Percentiles rank a stretch among this genome's conserved stretches.
These are phyloP conservation scores for Labeo calbasu DNA, from an alignment of 2,797 vertebrate genomes.

Conservation along the genomic window DNA sequence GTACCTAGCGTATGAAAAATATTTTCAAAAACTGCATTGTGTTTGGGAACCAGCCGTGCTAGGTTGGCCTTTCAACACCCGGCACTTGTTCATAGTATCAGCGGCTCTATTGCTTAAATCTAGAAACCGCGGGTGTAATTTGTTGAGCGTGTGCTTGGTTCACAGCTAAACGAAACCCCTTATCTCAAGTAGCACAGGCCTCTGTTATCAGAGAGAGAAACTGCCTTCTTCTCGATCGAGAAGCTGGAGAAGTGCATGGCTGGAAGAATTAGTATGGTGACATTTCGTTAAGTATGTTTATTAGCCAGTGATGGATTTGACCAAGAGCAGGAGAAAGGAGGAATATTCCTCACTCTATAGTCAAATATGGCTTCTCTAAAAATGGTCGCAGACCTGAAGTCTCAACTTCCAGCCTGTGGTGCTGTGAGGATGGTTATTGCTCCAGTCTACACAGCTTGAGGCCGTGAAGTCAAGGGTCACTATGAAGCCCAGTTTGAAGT, in stretches of 20 bases:
- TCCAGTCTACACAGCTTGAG: neutral
- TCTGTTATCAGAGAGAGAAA: neutral
- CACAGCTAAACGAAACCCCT: constrained; percentile 5
- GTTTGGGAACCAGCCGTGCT: neutral
- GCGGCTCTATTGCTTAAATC: constrained; percentile 1
- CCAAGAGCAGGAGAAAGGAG: neutral
- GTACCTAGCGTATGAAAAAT: neutral
- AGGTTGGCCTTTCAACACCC: constrained; percentile 8
- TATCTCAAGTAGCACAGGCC: neutral
- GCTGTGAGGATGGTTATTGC: neutral
- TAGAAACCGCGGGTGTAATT: neutral
- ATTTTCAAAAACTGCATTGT: neutral
- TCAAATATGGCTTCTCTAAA: constrained; percentile 17
- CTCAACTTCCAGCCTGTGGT: neutral
- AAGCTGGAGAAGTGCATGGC: neutral
- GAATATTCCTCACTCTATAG: neutral
- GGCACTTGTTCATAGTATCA: neutral
- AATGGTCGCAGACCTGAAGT: neutral
- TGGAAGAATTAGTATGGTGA: neutral
- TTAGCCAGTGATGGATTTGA: constrained; percentile 2
- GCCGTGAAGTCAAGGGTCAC: neutral
- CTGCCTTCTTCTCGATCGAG: neutral
- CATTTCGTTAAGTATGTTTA: neutral
- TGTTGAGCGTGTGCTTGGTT: neutral
- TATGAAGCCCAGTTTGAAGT: constrained; percentile 9